Base-by-base conservation (phyloP, 35 echinoderm and acorn worm genomes). In the Stichopus chloronotus region DNA sequence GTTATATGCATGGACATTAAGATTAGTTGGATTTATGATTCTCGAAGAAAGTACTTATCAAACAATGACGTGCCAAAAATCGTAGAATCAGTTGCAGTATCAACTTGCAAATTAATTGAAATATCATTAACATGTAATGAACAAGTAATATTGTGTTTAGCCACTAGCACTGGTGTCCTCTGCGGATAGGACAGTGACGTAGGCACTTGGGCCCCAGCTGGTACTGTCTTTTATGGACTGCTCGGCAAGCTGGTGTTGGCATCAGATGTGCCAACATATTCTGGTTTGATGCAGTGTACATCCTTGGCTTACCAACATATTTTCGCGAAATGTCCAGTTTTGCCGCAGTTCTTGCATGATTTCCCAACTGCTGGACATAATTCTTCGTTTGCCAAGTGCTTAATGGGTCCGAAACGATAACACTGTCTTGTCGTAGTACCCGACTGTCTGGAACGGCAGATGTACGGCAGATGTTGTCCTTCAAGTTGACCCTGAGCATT, bases 391-490 rank as follows among this genome's bases (percentile, higher is more conserved):
- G 87, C 87, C 23, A 68, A 16, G 53, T 89, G 87, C 5, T 19
- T 25, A 8, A 22, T 71, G 16, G 87, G 69, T 14, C 59, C 87
- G 17, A 59, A 89, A 59, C 87, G 87, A 16, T 68, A 89, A 71
- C 87, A 89, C 25, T 55, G 19, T 56, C 56, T 56, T n/a, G 17
- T 43, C 30, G 30, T 43, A 43, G 30, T 43, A 43, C 30, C 30
- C 30, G 30, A 43, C 30, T 43, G 0, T 43, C 30, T 43, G 30
- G 30, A 43, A 43, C 30, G 30, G 30, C 3, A 43, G 30, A 43
- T 85, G 56, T 24, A 7, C 19, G 30, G 30, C 25, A n/a, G 56
- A 25, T 12, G 59, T 63, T 85, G 30, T 9, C 43, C 56, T 8
- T 19, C 1, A n/a, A 52, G 11, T 56, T 85, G 22, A 17, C 19